Percentiles rank a stretch among this genome's conserved stretches.
Conservation (phyloP, 2,888 invertebrate genomes). For the Ichneumoninae sp. region DNA sequence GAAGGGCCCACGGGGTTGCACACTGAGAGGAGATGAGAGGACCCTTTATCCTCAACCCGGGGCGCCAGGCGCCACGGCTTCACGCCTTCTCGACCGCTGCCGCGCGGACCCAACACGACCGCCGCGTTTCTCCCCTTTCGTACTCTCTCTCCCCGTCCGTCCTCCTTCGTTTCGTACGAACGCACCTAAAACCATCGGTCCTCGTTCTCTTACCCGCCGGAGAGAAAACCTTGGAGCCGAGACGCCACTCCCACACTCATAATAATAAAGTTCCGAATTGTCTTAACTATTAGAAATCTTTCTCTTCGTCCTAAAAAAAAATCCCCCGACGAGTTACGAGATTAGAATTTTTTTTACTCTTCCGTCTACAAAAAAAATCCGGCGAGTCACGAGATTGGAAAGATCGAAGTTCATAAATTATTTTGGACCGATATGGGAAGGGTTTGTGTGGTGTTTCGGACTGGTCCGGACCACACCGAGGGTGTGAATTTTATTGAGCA, state of each 20-base stretch:
- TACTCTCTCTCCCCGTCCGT: conserved; percentile 46
- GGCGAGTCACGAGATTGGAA: conserved; percentile 11
- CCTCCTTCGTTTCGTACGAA: conserved; percentile 29
- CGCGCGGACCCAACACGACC: conserved; percentile 30
- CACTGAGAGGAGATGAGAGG: conserved; percentile 16
- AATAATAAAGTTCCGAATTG: conserved; percentile 63
- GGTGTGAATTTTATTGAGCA: conserved; percentile 65
- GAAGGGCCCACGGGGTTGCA: conserved; percentile 2
- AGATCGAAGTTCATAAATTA: conserved; percentile 58
- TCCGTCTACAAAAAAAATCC: not conserved
- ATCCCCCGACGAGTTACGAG: not conserved
- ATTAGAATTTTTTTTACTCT: no score
- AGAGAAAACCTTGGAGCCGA: conserved; percentile 57
- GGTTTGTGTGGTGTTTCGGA: no score
- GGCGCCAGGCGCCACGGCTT: conserved; percentile 81
- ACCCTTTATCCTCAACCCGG: conserved; percentile 63
- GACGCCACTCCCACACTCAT: conserved; percentile 62
- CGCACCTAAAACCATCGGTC: not conserved
- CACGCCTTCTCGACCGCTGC: conserved; percentile 77
- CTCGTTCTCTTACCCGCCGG: not conserved
- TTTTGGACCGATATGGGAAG: not conserved
- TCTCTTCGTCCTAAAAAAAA: conserved; percentile 5
- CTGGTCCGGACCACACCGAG: conserved; percentile 22
- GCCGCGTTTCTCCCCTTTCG: conserved; percentile 43
- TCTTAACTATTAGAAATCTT: conserved; percentile 62